phyloP scores from a whole-genome alignment of 2,888 invertebrate genomes.

The Phrixothrix hirtus region DNA sequence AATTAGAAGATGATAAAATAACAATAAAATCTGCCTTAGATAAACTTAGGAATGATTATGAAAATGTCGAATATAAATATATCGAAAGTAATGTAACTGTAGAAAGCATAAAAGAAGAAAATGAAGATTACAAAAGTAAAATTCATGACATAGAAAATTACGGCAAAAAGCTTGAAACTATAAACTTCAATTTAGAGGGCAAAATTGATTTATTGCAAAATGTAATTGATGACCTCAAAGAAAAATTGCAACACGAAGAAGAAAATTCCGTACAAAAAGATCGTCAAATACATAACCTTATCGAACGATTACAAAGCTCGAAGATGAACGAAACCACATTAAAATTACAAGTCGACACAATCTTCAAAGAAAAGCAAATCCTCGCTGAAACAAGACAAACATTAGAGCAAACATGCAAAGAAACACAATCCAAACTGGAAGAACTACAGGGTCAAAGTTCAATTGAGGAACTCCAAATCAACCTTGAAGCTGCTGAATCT shows the following conservation, averaged over 20 bases:
- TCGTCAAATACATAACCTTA: slow-evolving; percentile 43
- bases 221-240: slow-evolving; percentile 44
- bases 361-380: slow-evolving; percentile 44
- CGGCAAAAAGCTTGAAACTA: slow-evolving; percentile 26
- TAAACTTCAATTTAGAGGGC: slow-evolving; percentile 39
- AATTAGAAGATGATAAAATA: slow-evolving; percentile 42
- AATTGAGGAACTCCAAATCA: no score
- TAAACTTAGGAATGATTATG: slow-evolving; percentile 55
- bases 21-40: slow-evolving; percentile 54
- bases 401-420: slow-evolving; percentile 33
- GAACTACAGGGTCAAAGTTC: no score
- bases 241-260: slow-evolving; percentile 44
- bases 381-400: slow-evolving; percentile 38
- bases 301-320: slow-evolving; percentile 50
- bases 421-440: no score
- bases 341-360: slow-evolving; percentile 47
- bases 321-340: slow-evolving; percentile 52
- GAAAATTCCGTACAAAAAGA: slow-evolving; percentile 38
- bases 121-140: slow-evolving; percentile 46
- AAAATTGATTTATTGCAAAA: slow-evolving; percentile 41
- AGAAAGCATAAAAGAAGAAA: slow-evolving; percentile 54
- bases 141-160: slow-evolving; percentile 44
- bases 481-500: background rate
- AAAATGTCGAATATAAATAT: slow-evolving; percentile 51
- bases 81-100: slow-evolving; percentile 58